Evolutionary conservation across 2,797 vertebrate genomes (phyloP).

Genomic region (Pseudomugil gertrudae): DNA sequence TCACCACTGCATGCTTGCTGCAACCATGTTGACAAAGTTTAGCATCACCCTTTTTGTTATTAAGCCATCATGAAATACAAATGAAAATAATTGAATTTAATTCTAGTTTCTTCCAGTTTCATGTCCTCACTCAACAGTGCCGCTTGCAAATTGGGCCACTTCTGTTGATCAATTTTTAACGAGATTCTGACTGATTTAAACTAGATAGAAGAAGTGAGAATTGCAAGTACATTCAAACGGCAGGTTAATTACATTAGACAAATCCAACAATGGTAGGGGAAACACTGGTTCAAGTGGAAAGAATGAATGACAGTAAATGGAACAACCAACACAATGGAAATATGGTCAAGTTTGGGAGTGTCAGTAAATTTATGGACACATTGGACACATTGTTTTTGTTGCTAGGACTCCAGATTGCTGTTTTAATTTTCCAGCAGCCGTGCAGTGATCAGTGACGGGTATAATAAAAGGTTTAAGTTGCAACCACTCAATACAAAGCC

Average conservation of each 20-base stretch:
- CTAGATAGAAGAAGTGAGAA: neutral
- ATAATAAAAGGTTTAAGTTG: neutral
- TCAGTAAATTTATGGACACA: conserved; percentile 3
- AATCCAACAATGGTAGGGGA: neutral
- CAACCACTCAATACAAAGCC: neutral
- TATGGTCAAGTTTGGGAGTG: neutral
- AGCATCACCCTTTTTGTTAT: conserved; percentile 22
- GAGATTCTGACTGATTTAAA: neutral
- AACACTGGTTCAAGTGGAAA: neutral
- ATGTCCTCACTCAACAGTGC: neutral
- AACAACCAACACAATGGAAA: conserved; percentile 1
- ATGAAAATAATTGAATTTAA: conserved; percentile 13
- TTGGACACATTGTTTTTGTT: neutral
- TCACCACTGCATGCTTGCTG: neutral
- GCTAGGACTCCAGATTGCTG: neutral
- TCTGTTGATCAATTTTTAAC: neutral
- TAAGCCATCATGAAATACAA: conserved; percentile 18
- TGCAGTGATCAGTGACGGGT: neutral
- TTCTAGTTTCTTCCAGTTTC: conserved; percentile 4
- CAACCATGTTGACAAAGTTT: conserved; percentile 11
- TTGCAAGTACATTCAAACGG: neutral
- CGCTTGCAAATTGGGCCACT: neutral
- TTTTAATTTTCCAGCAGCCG: neutral
- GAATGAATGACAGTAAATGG: neutral
- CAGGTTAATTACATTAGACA: neutral